Evolutionary conservation across 2,888 invertebrate genomes (phyloP), one percentile per base, ranked within the genome.

Genomic region (Drosophila birchii): DNA sequence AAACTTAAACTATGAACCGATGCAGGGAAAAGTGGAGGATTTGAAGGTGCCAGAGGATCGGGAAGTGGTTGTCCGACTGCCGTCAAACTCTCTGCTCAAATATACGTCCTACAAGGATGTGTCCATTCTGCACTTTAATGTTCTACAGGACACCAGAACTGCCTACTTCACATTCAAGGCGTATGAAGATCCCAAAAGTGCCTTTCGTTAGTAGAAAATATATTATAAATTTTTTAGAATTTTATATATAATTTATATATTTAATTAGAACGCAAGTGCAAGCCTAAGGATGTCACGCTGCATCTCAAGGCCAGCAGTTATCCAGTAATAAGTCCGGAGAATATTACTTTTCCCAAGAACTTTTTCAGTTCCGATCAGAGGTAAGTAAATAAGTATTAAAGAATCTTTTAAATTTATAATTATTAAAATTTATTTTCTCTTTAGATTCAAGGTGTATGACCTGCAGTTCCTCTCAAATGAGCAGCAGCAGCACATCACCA

Each of bases 241-340:
- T 9, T 0, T 0, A 16, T 53, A 16, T 53, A 18, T 5, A 18
- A 20, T 12, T 9, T 20, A 47, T n/a, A 16, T 44, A 5, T n/a
- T 29, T 69, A 26, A 26, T 64, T 81, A 90, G 93, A 93, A 93
- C 94, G 95, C 44, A 94, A 95, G 75, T 95, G 95, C 89, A 92
- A 92, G 53, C 93, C 94, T 6, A 93, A 94, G 86, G 94, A 95
- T 84, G 95, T 96, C 57, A 93, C 95, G 78, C 93, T 95, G 81
- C 95, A 96, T 89, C 92, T 98, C 61, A 97, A 97, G 91, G 95
- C 96, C 80, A 96, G 96, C 18, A 95, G 97, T 53, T 95, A 96
- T 86, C 97, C 98, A 26, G 95, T 97, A 5, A 95, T 97, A 69
- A 95, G 95, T 89, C 96, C 97, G 3, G 96, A 97, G 89, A 96